Percentiles rank a stretch among this genome's conserved stretches.
phyloP scores from a whole-genome alignment of 2,888 invertebrate genomes.

The Operophtera brumata region DNA sequence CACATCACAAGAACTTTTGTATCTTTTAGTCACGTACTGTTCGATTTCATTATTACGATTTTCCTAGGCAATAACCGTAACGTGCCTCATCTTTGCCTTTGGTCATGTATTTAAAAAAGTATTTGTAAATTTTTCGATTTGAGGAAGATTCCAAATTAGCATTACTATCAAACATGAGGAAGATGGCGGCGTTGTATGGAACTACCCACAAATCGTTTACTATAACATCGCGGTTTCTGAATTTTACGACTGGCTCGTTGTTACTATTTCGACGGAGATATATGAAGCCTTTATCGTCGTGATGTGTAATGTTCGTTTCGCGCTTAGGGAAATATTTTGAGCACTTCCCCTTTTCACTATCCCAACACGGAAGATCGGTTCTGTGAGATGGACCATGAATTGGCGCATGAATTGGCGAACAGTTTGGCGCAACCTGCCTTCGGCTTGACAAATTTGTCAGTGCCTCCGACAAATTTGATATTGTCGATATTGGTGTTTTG shows the following conservation, averaged over 20 bases:
- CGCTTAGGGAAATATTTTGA: slow-evolving; percentile 9
- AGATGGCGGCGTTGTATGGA: background rate
- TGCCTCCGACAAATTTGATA: background rate
- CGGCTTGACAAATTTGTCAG: background rate
- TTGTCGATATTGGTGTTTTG: slow-evolving; percentile 7
- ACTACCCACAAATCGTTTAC: background rate
- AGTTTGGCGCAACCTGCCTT: background rate
- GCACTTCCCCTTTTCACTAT: slow-evolving; percentile 2
- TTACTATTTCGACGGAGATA: background rate
- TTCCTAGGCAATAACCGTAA: background rate
- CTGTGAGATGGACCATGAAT: background rate
- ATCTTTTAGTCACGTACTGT: slow-evolving; percentile 7
- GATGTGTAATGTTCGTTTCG: background rate
- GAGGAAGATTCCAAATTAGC: slow-evolving; percentile 7
- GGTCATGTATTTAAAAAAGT: slow-evolving; percentile 10
- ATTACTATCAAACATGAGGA: background rate
- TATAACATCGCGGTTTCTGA: background rate
- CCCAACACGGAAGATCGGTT: slow-evolving; percentile 3
- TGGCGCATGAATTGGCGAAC: slow-evolving; percentile 1
- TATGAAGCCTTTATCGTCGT: background rate
- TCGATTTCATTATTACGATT: slow-evolving; percentile 1
- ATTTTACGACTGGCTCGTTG: background rate
- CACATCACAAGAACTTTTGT: slow-evolving; percentile 8
- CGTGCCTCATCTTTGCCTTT: slow-evolving; percentile 11
- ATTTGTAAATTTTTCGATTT: background rate